These are phyloP conservation scores for Xerus rutilus DNA, from an alignment of 2,797 vertebrate species.

Conservation along the genomic window DNA sequence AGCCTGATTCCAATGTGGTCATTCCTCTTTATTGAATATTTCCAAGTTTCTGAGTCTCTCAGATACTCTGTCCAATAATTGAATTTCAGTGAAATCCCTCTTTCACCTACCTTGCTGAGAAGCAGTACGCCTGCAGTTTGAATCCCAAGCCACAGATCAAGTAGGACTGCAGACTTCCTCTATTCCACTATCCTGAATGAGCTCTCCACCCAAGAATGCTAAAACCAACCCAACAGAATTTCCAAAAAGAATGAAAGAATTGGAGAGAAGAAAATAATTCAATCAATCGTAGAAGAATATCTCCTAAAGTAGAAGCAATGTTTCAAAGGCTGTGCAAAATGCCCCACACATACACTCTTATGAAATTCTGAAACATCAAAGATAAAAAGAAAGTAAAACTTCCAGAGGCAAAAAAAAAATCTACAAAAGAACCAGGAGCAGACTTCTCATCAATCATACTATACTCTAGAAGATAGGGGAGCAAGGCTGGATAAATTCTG, in stretches of 20 bases:
- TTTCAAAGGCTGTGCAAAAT: background rate
- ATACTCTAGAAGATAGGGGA: background rate
- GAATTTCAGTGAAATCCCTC: no score
- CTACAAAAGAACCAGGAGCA: background rate
- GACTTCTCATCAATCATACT: background rate
- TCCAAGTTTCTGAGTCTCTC: no score
- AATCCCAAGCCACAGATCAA: no score
- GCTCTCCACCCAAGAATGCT: background rate
- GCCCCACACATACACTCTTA: background rate
- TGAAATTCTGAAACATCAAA: slow-evolving; percentile 38
- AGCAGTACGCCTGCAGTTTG: no score
- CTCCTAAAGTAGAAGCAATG: background rate
- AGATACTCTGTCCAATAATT: no score
- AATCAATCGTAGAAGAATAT: slow-evolving; percentile 10
- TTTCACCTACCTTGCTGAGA: no score
- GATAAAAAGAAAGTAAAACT: slow-evolving; percentile 5
- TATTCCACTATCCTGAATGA: no score
- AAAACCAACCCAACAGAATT: background rate
- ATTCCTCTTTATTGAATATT: no score
- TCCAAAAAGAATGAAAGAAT: background rate
- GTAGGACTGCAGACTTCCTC: no score
- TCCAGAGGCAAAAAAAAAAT: background rate
- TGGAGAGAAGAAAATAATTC: background rate
- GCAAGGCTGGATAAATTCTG: background rate
- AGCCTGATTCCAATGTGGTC: no score